Percentiles rank a stretch among this genome's conserved stretches.
These are phyloP conservation scores for Cinclus cinclus DNA, from an alignment of 2,113 vertebrate genomes.

Conservation along the genomic window DNA sequence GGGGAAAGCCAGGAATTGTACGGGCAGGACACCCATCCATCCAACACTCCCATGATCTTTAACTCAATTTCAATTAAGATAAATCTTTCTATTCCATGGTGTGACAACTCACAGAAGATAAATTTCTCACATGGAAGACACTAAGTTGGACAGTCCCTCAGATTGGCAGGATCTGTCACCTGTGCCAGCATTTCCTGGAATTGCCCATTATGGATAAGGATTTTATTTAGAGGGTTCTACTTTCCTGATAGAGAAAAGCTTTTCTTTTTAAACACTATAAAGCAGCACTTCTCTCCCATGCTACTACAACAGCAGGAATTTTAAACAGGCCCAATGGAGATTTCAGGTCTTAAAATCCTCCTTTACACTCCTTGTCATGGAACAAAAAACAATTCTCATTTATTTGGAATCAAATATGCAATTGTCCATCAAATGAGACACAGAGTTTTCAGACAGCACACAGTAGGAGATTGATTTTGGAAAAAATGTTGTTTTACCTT, in stretches of 20 bases:
- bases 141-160: neutral
- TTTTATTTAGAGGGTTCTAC: neutral
- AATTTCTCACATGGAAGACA: neutral
- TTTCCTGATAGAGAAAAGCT: neutral
- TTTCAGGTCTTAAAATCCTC: neutral
- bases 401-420: neutral
- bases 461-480: neutral
- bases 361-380: neutral
- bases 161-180: neutral
- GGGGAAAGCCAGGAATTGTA: neutral
- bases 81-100: neutral
- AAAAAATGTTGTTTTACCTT: neutral
- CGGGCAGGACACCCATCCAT: neutral
- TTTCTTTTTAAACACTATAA: neutral
- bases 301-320: neutral
- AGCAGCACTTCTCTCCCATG: neutral
- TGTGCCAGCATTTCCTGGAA: neutral
- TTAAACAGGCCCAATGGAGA: neutral
- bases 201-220: neutral
- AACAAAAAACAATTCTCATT: neutral
- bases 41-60: neutral
- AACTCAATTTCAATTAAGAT: neutral
- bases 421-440: neutral
- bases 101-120: neutral
- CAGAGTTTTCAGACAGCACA: neutral